These are phyloP conservation scores for Acanthisitta chloris DNA, from an alignment of 2,113 vertebrate species.

Conservation along the genomic window DNA sequence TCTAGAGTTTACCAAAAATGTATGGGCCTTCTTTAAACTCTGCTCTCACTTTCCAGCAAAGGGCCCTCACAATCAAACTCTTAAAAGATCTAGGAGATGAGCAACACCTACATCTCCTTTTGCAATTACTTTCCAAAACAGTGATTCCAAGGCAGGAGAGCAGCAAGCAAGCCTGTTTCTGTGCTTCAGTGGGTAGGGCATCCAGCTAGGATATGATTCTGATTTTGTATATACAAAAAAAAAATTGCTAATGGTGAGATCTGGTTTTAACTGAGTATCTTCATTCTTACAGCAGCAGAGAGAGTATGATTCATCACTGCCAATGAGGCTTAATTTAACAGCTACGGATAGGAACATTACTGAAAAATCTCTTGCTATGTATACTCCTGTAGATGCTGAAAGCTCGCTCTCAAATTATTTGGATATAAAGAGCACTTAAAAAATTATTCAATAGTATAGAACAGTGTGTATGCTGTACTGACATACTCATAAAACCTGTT, in stretches of 20 bases:
- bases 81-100: not conserved
- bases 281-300: not conserved
- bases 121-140: not conserved
- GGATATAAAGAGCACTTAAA: constrained; percentile 25
- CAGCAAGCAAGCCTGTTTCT: not conserved
- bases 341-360: not conserved
- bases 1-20: not conserved
- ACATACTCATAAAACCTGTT: not conserved
- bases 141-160: not conserved
- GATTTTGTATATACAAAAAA: not conserved
- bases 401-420: not conserved
- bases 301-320: not conserved
- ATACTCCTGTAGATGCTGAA: not conserved
- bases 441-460: constrained; percentile 15
- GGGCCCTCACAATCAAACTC: not conserved
- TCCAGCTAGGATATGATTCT: not conserved
- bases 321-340: not conserved
- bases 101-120: not conserved
- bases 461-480: not conserved
- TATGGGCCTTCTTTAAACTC: not conserved
- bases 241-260: not conserved
- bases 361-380: not conserved
- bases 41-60: rapidly evolving
- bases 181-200: not conserved
- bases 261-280: not conserved